Base-by-base conservation (phyloP, 2,888 invertebrate genomes). In the Nomada flava region DNA sequence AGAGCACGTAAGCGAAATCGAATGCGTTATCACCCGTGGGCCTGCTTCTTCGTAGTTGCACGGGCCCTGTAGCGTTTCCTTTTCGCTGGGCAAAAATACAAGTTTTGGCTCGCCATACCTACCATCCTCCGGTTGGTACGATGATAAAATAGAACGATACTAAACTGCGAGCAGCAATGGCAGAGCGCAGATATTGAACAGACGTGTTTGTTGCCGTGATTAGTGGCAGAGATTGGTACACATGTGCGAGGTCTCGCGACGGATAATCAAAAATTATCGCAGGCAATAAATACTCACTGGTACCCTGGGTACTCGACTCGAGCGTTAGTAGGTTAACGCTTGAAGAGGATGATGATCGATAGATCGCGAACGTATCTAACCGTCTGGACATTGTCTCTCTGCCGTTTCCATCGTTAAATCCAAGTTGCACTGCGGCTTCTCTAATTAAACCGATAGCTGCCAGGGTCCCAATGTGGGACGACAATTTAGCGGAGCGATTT, bases 181-280 rank as follows among this genome's bases (percentile, higher is more conserved):
- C 15, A 18, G 5, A 29, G 15, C 23, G 23, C 15, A 29, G 59
- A 10, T 13, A 47, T 10, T 47, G 11, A 47, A 47, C 47, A 47
- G 11, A 47, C 15, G 3, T 15, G 47, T 47, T 47, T 15, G 47
- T 47, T 47, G 2, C 15, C 15, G 57, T 59, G 18, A 42, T 65
- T 13, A 13, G 9, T 2, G 53, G 20, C 1, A 15, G 4, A 73
- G 57, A 23, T 29, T 64, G 42, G 59, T 20, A 2, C 5, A 26
- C 11, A 44, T n/a, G 20, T 13, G 64, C 71, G 50, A 59, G 52
- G 62, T 44, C 85, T 71, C 78, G 63, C 65, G 86, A 62, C 42
- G 70, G 76, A 59, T 79, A 72, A 75, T 68, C 47, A 79, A 73
- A 79, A 60, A 79, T 79, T 72, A 82, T 82, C 79, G 64, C 76